phyloP scores from a whole-genome alignment of 2,888 invertebrate genomes.

The Eupeodes latifasciatus region DNA sequence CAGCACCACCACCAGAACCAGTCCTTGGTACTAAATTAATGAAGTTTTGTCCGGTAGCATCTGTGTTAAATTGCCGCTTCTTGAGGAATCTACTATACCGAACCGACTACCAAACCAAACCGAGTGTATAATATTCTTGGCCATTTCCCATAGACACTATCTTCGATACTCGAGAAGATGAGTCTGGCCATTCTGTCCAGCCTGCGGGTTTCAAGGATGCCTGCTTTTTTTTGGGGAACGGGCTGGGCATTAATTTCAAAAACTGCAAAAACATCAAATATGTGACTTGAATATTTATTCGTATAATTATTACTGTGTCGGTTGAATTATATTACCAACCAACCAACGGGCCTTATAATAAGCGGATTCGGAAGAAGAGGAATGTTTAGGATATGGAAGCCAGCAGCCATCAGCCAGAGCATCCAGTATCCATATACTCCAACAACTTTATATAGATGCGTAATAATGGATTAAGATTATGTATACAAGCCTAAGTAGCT shows the following conservation, averaged over 20 bases:
- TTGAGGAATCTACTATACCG: conserved; percentile 38
- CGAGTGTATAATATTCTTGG: conserved; percentile 8
- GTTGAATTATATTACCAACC: conserved; percentile 63
- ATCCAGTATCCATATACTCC: background rate
- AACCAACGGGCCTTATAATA: background rate
- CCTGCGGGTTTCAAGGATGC: conserved; percentile 34
- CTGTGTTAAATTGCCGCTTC: conserved; percentile 73
- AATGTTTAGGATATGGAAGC: conserved; percentile 6
- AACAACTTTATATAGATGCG: conserved; percentile 41
- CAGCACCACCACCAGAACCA: conserved; percentile 61
- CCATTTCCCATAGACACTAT: conserved; percentile 50
- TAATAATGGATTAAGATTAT: conserved; percentile 61
- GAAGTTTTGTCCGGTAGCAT: conserved; percentile 77
- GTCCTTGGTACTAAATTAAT: conserved; percentile 76
- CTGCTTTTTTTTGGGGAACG: conserved; percentile 11
- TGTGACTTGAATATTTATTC: conserved; percentile 77
- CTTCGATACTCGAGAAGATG: conserved; percentile 13
- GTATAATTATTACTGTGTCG: conserved; percentile 69
- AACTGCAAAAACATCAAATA: conserved; percentile 76
- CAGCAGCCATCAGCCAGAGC: too few species aligned
- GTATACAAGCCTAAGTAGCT: background rate
- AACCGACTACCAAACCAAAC: background rate
- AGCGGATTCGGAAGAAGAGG: conserved; percentile 2
- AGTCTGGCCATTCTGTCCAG: conserved; percentile 58
- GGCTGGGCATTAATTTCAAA: conserved; percentile 72